Evolutionary conservation across 2,888 invertebrate species (phyloP).

Genomic region (Anaspis maculata): DNA sequence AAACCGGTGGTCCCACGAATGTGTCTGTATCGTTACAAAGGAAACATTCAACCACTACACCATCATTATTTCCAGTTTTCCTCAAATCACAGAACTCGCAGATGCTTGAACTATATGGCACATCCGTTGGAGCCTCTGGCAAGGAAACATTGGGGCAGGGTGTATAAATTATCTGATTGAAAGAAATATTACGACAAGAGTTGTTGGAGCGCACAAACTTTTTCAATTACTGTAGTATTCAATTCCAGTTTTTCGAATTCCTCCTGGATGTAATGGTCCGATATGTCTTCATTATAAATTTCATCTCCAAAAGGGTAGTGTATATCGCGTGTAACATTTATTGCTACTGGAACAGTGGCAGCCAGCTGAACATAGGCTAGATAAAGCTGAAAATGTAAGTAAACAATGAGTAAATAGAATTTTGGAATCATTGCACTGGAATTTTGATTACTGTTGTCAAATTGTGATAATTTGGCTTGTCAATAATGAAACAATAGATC

Average conservation of each 20-base stretch:
- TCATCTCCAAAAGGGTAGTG: constrained; percentile 18
- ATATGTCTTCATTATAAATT: constrained; percentile 12
- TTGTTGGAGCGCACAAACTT: not conserved
- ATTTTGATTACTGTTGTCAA: constrained; percentile 6
- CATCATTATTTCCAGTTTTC: constrained; percentile 27
- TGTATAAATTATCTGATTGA: constrained; percentile 6
- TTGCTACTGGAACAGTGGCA: not conserved
- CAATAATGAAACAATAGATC: constrained; percentile 12
- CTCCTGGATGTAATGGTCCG: constrained; percentile 6
- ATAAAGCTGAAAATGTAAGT: not conserved
- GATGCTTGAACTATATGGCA: constrained; percentile 7
- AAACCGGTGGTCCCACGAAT: no score
- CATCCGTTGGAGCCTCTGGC: constrained; percentile 12
- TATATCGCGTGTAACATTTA: not conserved
- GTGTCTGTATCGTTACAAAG: no score
- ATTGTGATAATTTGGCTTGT: no score
- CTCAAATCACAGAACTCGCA: constrained; percentile 36
- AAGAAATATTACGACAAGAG: constrained; percentile 1
- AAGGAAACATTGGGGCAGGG: constrained; percentile 9
- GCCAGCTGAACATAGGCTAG: not conserved
- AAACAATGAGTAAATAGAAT: not conserved
- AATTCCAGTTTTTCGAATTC: no score
- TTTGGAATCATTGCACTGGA: constrained; percentile 8
- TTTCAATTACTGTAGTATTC: constrained; percentile 1
- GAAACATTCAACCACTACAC: constrained; percentile 34